phyloP scores from a whole-genome alignment of 2,797 vertebrate species.

The Oophaga sylvatica region DNA sequence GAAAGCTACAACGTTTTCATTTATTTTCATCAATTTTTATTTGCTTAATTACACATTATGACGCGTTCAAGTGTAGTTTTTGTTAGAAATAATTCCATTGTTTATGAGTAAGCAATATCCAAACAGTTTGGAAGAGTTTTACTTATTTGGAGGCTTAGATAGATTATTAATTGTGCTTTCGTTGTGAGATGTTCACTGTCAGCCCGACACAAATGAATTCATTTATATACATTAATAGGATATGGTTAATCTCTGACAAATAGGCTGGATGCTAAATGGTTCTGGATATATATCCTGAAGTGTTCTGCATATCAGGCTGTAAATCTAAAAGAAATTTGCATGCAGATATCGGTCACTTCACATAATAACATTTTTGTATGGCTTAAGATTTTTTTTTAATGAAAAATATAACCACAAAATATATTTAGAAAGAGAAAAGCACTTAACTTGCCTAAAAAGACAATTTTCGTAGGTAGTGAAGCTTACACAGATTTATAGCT shows the following conservation, averaged over 20 bases:
- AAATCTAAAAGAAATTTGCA: constrained; percentile 49
- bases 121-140: constrained; percentile 6
- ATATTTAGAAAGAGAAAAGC: not conserved
- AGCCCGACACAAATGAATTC: constrained; percentile 13
- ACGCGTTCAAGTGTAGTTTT: constrained; percentile 8
- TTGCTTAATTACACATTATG: constrained; percentile 34
- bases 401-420: constrained; percentile 15
- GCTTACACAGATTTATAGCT: constrained; percentile 1
- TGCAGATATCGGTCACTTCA: constrained; percentile 46
- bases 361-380: constrained; percentile 36
- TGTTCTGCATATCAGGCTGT: constrained; percentile 10
- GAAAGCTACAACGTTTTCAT: not conserved
- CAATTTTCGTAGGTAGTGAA: constrained; percentile 3
- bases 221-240: constrained; percentile 39
- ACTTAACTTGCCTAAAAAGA: constrained; percentile 9
- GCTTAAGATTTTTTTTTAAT: not conserved
- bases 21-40: constrained; percentile 46
- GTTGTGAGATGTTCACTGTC: not conserved
- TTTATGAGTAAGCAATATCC: not conserved
- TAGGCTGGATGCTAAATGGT: not conserved
- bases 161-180: constrained; percentile 20
- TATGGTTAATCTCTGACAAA: constrained; percentile 36
- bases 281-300: constrained; percentile 1
- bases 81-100: constrained; percentile 17
- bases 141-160: not conserved